Evolutionary conservation across 2,113 vertebrate genomes (phyloP).

Genomic region (Mus pahari): DNA sequence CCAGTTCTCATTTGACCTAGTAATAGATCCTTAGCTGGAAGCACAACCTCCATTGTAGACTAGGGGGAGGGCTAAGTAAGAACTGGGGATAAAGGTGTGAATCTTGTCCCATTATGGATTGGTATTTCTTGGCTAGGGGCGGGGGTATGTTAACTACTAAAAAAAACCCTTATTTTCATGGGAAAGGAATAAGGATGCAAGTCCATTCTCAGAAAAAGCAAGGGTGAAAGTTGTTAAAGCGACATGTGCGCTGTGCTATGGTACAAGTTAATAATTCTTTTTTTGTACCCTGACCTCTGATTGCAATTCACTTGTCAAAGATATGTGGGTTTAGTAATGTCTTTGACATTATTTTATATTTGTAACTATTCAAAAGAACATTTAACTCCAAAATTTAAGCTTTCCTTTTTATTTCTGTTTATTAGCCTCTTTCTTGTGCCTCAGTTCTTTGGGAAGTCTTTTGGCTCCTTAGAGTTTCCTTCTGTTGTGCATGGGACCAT

Average conservation of each 20-base stretch:
- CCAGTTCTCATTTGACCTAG: not conserved
- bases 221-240: conserved; percentile 17
- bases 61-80: not conserved
- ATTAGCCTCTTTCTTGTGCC: not conserved
- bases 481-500: not conserved
- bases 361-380: conserved; percentile 39
- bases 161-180: not conserved
- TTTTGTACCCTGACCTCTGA: conserved; percentile 69
- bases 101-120: not conserved
- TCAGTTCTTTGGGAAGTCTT: not conserved
- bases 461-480: not conserved
- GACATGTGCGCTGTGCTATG: conserved; percentile 19
- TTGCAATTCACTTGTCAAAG: conserved; percentile 56
- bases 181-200: not conserved
- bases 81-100: not conserved
- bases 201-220: conserved; percentile 25
- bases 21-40: not conserved
- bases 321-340: conserved; percentile 52
- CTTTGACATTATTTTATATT: conserved; percentile 45
- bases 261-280: conserved; percentile 68
- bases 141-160: not conserved
- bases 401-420: conserved; percentile 23
- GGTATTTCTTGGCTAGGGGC: not conserved
- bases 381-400: not conserved
- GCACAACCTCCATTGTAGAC: conserved; percentile 23